Percentiles rank a stretch among this genome's conserved stretches.
phyloP scores from a whole-genome alignment of 2,888 invertebrate genomes.

The Drosophila mimica region DNA sequence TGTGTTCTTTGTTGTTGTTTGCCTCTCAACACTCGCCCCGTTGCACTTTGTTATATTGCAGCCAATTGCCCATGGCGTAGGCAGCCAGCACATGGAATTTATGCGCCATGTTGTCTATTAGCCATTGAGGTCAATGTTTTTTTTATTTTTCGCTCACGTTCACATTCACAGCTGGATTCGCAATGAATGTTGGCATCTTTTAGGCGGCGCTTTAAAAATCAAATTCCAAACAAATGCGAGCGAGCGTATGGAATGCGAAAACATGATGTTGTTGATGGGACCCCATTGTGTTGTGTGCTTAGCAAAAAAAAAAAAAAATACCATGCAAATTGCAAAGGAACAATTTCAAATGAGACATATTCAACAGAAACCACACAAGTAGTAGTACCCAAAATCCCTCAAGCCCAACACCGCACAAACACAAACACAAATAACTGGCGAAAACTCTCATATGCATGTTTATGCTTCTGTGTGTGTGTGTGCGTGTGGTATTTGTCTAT shows the following conservation, averaged over 20 bases:
- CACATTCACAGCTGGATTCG: constrained; percentile 14
- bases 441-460: constrained; percentile 37
- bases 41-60: constrained; percentile 83
- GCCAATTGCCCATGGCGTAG: constrained; percentile 79
- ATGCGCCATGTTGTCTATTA: constrained; percentile 78
- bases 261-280: constrained; percentile 46
- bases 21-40: constrained; percentile 50
- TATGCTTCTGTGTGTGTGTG: constrained; percentile 1
- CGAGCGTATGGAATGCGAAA: constrained; percentile 40
- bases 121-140: constrained; percentile 70
- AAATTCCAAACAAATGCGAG: constrained; percentile 59
- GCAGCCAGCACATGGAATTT: constrained; percentile 63
- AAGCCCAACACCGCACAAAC: constrained; percentile 36
- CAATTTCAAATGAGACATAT: constrained; percentile 79
- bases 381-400: constrained; percentile 34
- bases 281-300: constrained; percentile 33
- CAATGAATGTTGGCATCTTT: constrained; percentile 35
- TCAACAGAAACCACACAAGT: constrained; percentile 59
- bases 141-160: constrained; percentile 2
- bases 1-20: constrained; percentile 29
- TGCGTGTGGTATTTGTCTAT: constrained; percentile 20
- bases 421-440: constrained; percentile 67
- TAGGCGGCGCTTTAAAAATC: constrained; percentile 60
- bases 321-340: constrained; percentile 71
- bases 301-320: constrained; percentile 25